Conservation (phyloP, 2,888 invertebrate species). For the Dascillus cervinus region DNA sequence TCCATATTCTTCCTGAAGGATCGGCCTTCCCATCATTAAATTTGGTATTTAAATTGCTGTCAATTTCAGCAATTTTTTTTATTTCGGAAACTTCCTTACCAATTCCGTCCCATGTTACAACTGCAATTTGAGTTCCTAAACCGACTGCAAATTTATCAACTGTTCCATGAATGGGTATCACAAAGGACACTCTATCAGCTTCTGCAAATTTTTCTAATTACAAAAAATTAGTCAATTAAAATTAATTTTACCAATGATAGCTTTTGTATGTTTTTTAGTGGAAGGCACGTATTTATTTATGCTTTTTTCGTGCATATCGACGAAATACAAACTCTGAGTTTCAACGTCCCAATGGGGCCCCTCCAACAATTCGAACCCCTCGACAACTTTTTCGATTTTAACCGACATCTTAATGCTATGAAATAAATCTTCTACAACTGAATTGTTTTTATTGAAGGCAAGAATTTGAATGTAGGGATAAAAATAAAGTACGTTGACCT, state of each 20-base stretch:
- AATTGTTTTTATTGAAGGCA: no score
- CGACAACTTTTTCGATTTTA: slow-evolving; percentile 41
- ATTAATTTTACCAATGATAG: slow-evolving; percentile 25
- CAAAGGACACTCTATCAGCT: slow-evolving; percentile 49
- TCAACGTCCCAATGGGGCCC: slow-evolving; percentile 63
- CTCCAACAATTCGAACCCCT: slow-evolving; percentile 54
- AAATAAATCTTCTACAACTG: no score
- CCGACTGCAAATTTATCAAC: slow-evolving; percentile 57
- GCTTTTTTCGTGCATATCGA: slow-evolving; percentile 46
- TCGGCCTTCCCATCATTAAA: slow-evolving; percentile 79
- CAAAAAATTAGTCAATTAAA: no score
- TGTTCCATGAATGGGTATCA: slow-evolving; percentile 57
- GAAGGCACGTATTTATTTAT: slow-evolving; percentile 27
- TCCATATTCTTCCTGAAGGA: slow-evolving; percentile 63
- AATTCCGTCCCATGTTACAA: slow-evolving; percentile 59
- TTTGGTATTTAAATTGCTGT: slow-evolving; percentile 51
- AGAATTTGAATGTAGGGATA: no score
- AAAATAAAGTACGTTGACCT: no score
- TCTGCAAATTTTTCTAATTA: no score
- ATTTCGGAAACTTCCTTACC: slow-evolving; percentile 45
- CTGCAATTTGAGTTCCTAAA: slow-evolving; percentile 49
- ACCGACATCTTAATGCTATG: slow-evolving; percentile 27
- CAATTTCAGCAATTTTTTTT: slow-evolving; percentile 50
- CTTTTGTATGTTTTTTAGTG: slow-evolving; percentile 24
- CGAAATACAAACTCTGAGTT: slow-evolving; percentile 56